These are phyloP conservation scores for Halocaridina rubra DNA, from an alignment of 2,888 invertebrate genomes.

Conservation along the genomic window DNA sequence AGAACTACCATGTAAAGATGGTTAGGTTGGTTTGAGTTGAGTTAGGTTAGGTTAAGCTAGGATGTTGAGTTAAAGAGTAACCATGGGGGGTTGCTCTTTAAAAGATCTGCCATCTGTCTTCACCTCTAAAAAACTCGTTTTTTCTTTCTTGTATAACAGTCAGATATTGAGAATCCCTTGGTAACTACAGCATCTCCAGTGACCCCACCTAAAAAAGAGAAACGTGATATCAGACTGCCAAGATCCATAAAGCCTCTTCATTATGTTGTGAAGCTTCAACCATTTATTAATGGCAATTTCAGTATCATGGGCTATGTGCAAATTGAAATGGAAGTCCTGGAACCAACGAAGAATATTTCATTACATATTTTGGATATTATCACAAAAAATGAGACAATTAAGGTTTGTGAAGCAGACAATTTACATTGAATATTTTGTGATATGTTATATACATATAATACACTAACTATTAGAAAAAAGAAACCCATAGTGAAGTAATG, in stretches of 20 bases:
- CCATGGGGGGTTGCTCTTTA: too few relatives aligned
- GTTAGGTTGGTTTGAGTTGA: too few relatives aligned
- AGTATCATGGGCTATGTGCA: conserved; percentile 57
- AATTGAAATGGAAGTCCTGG: conserved; percentile 72
- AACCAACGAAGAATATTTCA: conserved; percentile 76
- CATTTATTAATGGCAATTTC: conserved; percentile 59
- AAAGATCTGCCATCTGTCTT: too few relatives aligned
- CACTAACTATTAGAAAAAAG: background rate
- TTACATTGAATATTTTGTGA: background rate
- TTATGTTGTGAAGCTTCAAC: conserved; percentile 42
- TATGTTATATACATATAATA: background rate
- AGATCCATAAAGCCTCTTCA: conserved; percentile 32
- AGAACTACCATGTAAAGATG: too few relatives aligned
- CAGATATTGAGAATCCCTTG: too few relatives aligned
- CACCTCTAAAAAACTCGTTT: too few relatives aligned
- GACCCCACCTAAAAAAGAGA: too few relatives aligned
- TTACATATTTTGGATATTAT: conserved; percentile 80
- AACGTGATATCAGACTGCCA: conserved; percentile 13
- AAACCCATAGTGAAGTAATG: background rate
- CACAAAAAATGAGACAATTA: conserved; percentile 74
- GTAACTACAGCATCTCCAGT: too few relatives aligned
- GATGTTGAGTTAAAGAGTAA: too few relatives aligned
- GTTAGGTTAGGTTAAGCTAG: too few relatives aligned
- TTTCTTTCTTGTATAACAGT: too few relatives aligned
- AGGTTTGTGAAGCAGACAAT: conserved; percentile 66